These are phyloP conservation scores for Ceratoteleas bidentatus DNA, from an alignment of 1,140 invertebrate species.

Conservation along the genomic window DNA sequence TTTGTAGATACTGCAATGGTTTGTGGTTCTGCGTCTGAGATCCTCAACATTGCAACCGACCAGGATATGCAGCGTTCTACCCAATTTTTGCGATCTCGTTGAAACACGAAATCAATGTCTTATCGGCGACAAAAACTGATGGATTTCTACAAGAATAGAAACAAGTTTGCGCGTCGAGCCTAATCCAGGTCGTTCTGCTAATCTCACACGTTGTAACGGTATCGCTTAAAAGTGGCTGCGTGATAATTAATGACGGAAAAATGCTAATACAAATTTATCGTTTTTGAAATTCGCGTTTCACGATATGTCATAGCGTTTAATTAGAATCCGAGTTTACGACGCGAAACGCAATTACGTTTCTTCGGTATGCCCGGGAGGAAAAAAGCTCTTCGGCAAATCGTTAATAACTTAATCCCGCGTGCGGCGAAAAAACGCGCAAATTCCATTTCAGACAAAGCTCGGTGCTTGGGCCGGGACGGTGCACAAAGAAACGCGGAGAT, in stretches of 20 bases:
- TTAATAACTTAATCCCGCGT: conserved; percentile 59
- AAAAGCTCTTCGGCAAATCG: conserved; percentile 42
- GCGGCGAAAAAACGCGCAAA: conserved; percentile 23
- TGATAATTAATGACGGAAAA: conserved; percentile 57
- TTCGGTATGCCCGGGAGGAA: conserved; percentile 3
- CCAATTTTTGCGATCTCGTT: too few relatives aligned
- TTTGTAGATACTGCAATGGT: too few relatives aligned
- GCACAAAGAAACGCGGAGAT: conserved; percentile 41
- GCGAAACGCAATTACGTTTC: conserved; percentile 50
- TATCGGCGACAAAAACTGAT: conserved; percentile 14
- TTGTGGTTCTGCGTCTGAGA: too few relatives aligned
- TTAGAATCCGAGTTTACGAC: conserved; percentile 56
- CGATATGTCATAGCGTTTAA: conserved; percentile 58
- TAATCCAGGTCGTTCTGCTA: conserved; percentile 48
- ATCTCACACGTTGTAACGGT: conserved; percentile 55
- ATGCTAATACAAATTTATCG: conserved; percentile 63
- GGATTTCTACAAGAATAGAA: conserved; percentile 33
- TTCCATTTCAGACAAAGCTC: conserved; percentile 48
- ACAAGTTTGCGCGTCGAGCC: conserved; percentile 4
- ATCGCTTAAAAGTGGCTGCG: conserved; percentile 28
- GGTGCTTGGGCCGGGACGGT: neutral
- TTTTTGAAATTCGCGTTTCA: conserved; percentile 54
- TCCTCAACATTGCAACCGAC: too few relatives aligned
- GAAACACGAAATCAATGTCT: conserved; percentile 20
- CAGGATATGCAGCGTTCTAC: too few relatives aligned